Conservation (phyloP, 2,113 vertebrate species). For the Willisornis vidua region DNA sequence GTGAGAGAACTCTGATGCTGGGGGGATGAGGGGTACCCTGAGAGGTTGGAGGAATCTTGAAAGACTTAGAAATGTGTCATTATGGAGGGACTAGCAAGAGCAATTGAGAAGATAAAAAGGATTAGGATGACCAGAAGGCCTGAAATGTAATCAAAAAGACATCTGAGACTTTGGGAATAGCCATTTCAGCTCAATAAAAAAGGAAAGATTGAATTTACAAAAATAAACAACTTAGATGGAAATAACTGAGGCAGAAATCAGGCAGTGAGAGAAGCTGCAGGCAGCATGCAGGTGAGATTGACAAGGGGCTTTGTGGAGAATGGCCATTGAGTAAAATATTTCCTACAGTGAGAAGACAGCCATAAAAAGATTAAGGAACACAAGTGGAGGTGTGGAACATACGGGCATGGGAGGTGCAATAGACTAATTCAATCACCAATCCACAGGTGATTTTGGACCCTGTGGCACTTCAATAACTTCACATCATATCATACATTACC, state of each 20-base stretch:
- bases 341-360: background rate
- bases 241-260: background rate
- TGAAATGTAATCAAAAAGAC: background rate
- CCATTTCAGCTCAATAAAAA: background rate
- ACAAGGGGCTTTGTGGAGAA: background rate
- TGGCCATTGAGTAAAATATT: background rate
- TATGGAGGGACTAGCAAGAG: background rate
- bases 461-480: background rate
- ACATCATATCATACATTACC: background rate
- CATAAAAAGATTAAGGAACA: background rate
- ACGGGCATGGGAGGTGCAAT: background rate
- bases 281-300: background rate
- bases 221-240: background rate
- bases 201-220: background rate
- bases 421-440: background rate
- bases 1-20: background rate
- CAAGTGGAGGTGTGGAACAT: background rate
- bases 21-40: rapidly evolving
- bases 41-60: background rate
- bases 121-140: background rate
- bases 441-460: background rate
- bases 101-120: background rate
- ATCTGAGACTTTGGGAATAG: background rate
- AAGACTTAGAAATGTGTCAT: background rate
- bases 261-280: background rate